Conservation (phyloP, 2,113 vertebrate genomes). For the Callaeas wilsoni region DNA sequence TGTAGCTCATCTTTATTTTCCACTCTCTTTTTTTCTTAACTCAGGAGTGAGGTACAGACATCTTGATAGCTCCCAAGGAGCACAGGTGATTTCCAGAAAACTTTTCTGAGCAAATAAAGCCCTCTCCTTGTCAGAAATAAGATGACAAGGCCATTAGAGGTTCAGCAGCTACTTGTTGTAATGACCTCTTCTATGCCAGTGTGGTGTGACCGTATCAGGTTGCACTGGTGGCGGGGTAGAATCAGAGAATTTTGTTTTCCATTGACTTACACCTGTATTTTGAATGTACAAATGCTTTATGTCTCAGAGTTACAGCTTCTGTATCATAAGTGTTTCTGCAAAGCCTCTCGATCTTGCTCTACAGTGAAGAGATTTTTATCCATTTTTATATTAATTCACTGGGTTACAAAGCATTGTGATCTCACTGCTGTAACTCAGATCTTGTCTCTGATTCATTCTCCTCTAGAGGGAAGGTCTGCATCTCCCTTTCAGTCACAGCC, state of each 20-base stretch:
- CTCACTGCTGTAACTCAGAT: not conserved
- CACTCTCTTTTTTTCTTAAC: not conserved
- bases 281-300: not conserved
- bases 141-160: not conserved
- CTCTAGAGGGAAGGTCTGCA: not conserved
- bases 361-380: not conserved
- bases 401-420: not conserved
- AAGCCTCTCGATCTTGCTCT: not conserved
- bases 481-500: not conserved
- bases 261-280: not conserved
- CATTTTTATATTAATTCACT: not conserved
- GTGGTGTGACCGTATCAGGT: accelerated
- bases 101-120: not conserved
- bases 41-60: not conserved
- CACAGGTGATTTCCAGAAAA: not conserved
- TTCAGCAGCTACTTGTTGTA: not conserved
- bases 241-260: not conserved
- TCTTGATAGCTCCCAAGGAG: not conserved
- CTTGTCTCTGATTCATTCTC: not conserved
- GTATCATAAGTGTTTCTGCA: not conserved
- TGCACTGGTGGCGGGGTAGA: not conserved
- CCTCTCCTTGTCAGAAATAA: not conserved
- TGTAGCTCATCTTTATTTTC: not conserved
- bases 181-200: not conserved
- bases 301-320: not conserved